Percentiles rank a stretch among this genome's conserved stretches.
Conservation (phyloP, 2,888 invertebrate genomes). For the Phaedon cochleariae region DNA sequence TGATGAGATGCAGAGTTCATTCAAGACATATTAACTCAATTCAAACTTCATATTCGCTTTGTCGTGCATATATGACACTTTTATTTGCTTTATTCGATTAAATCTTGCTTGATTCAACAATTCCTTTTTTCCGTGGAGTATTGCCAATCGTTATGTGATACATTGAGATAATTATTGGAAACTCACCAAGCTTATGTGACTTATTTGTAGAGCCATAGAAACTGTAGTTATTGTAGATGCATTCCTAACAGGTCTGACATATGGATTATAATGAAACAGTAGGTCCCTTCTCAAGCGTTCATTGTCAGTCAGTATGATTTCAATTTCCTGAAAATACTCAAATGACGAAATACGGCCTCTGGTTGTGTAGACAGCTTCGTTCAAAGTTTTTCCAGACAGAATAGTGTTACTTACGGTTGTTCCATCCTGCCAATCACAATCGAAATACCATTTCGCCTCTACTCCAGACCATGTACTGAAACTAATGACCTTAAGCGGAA, state of each 20-base stretch:
- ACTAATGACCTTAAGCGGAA: conserved; percentile 72
- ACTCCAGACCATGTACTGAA: conserved; percentile 74
- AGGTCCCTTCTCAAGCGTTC: conserved; percentile 66
- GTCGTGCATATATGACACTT: no score
- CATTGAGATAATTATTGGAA: no score
- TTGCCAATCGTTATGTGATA: no score
- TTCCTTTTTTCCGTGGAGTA: no score
- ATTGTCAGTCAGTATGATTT: conserved; percentile 61
- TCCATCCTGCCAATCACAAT: conserved; percentile 64
- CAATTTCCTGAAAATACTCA: conserved; percentile 59
- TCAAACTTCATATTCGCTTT: no score
- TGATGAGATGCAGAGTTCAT: no score
- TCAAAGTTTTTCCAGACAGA: no score
- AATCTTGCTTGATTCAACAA: no score
- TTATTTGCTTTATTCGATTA: no score
- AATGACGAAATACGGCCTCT: no score
- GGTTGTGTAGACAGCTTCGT: no score
- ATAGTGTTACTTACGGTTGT: conserved; percentile 29
- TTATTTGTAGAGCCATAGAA: conserved; percentile 47
- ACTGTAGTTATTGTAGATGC: conserved; percentile 47
- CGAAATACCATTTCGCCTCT: conserved; percentile 74
- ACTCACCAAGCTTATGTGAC: conserved; percentile 53
- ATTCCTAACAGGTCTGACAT: conserved; percentile 54
- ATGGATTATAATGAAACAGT: conserved; percentile 63
- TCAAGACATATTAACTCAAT: no score